Base-by-base conservation (phyloP, 2,797 vertebrate genomes). In the Psittacula derbiana region DNA sequence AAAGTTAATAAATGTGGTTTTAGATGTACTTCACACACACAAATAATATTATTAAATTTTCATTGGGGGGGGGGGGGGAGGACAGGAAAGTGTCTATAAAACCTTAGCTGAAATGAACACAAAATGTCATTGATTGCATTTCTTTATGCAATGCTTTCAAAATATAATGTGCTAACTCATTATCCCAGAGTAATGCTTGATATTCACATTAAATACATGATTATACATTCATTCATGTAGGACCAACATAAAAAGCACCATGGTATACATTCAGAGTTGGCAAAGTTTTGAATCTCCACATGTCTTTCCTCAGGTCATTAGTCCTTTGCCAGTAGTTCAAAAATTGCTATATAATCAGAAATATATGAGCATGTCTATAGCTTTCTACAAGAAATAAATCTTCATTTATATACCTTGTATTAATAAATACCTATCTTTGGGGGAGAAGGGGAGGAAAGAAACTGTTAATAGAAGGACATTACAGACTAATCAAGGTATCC, bases 401-500 rank as follows among this genome's bases (percentile, higher is more conserved):
- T 90, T 95, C 85, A 88, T 96, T 94, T 94, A 96, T 38, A 80
- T 47, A 81, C 41, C 55, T 70, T 64, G 41, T 61, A 79, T 87
- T 88, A 93, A 94, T 75, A 96, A 95, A 92, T 92, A 95, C 52
- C 85, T 91, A 82, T 80, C 93, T 86, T 12, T 82, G 36, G 46
- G 20, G 38, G 10, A 33, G 23, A 49, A 87, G 6, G n/a, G 55
- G 55, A 36, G 55, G 55, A 75, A 91, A 82, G 53, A 74, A 89
- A n/a, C 33, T 47, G n/a, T 72, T 96, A 93, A 91, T 25, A 67
- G 52, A 92, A 95, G 78, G 53, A 80, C 27, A 0, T 75, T 79
- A 80, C 53, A 90, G 85, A 92, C 76, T 91, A 93, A 94, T 94
- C 93, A 95, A 95, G 61, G 91, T 92, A 82, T 96, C 96, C 92